Base-by-base conservation (phyloP, 2,888 invertebrate genomes). In the Dexiosoma caninum region DNA sequence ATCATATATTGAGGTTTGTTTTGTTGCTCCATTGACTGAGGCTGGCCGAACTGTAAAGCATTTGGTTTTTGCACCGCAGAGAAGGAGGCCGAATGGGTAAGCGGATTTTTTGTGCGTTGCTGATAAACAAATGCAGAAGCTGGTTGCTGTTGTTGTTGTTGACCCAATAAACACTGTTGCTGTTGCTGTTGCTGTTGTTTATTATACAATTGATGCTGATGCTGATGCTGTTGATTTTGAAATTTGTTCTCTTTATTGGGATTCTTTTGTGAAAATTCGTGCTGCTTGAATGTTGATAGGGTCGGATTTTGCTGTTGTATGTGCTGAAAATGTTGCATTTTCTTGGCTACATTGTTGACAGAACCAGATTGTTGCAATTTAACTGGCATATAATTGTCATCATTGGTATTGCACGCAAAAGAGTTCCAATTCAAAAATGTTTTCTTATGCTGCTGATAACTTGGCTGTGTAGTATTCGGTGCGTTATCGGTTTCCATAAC, bases 361-460 rank as follows among this genome's bases (percentile, higher is more conserved):
- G 87, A 88, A 37, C 83, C 83, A 4, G 86, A 83, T 32, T 85
- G 83, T 55, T 85, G 85, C 30, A 84, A 82, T 72, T 74, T 83
- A 0, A 79, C 82, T 59, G 66, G 78, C n/a, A 84, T 83, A 21
- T 85, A 88, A 83, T 87, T 87, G 10, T 88, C 86, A 84, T 89
- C 89, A 75, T 84, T 87, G 60, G 84, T 84, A 30, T 86, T 88
- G 59, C 88, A 89, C n/a, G 88, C 88, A 82, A 89, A 90, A 0
- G 88, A 84, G 37, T 87, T 88, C 90, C 89, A 89, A 67, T 88
- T 89, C 6, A 89, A 81, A 64, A 89, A 88, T 3, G 89, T 85
- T 14, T 88, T 87, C 75, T 89, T 90, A 51, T 88, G 89, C 57
- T 88, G 89, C 1, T 86, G 27, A 83, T 86, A 86, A 62, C 84